Percentiles rank a stretch among this genome's conserved stretches.
phyloP scores from a whole-genome alignment of 2,888 invertebrate species.

The Gymnocheta viridis region DNA sequence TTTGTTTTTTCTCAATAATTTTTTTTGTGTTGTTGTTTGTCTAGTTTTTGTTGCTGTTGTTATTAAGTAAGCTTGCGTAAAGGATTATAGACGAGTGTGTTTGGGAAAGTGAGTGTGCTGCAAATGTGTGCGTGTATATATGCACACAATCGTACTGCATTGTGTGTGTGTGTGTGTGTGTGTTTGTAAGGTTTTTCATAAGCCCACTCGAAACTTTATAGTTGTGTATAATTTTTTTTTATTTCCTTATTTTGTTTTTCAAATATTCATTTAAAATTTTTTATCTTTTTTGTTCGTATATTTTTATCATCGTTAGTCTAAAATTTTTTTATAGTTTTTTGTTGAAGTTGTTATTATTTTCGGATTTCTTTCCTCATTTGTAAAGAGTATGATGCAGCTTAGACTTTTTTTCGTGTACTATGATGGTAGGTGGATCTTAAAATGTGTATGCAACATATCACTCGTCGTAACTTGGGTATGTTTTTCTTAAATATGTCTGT shows the following conservation, averaged over 20 bases:
- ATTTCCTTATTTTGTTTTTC: constrained; percentile 18
- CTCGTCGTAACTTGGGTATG: background rate
- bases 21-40: constrained; percentile 32
- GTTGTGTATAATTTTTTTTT: constrained; percentile 30
- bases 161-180: constrained; percentile 67
- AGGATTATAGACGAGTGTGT: constrained; percentile 70
- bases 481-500: background rate
- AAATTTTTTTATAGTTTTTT: constrained; percentile 44
- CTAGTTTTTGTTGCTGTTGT: constrained; percentile 34
- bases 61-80: constrained; percentile 71
- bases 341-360: constrained; percentile 55
- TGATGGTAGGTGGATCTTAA: constrained; percentile 13
- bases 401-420: background rate
- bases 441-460: background rate
- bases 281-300: background rate
- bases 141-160: constrained; percentile 43
- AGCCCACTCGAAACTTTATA: constrained; percentile 67
- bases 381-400: constrained; percentile 28
- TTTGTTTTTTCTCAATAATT: constrained; percentile 16
- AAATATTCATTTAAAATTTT: constrained; percentile 53
- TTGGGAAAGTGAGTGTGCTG: constrained; percentile 17
- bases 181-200: constrained; percentile 71
- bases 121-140: constrained; percentile 66
- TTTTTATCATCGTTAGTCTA: constrained; percentile 49
- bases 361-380: constrained; percentile 22